phyloP scores from a whole-genome alignment of 2,888 invertebrate species.

The Ormyrus rosae region DNA sequence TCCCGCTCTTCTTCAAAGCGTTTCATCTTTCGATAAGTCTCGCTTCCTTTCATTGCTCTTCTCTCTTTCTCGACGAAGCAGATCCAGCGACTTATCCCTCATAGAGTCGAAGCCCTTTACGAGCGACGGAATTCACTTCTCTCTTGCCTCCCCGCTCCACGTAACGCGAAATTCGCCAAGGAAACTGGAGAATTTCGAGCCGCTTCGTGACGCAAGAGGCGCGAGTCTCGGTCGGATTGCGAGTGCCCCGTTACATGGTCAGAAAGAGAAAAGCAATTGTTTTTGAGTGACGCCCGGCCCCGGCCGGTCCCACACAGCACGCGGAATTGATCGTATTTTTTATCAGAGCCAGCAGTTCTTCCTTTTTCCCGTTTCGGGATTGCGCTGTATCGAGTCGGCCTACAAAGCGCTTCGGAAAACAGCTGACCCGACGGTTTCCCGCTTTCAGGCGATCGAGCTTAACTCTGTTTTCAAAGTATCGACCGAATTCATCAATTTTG shows the following conservation, averaged over 20 bases:
- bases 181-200: slow-evolving; percentile 63
- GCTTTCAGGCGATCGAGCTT: slow-evolving; percentile 7
- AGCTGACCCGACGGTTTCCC: slow-evolving; percentile 37
- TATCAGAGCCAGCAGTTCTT: not conserved
- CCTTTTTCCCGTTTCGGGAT: slow-evolving; percentile 13
- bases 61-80: slow-evolving; percentile 53
- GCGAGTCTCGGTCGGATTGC: slow-evolving; percentile 57
- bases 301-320: slow-evolving; percentile 5
- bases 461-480: slow-evolving; percentile 22
- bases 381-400: slow-evolving; percentile 42
- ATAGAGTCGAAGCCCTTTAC: slow-evolving; percentile 60
- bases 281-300: slow-evolving; percentile 57
- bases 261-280: slow-evolving; percentile 62
- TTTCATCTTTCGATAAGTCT: slow-evolving; percentile 54
- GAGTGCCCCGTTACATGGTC: slow-evolving; percentile 64
- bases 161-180: slow-evolving; percentile 60
- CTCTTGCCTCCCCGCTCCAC: slow-evolving; percentile 45
- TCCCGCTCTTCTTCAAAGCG: not conserved
- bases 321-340: slow-evolving; percentile 39
- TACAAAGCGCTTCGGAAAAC: slow-evolving; percentile 48
- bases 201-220: slow-evolving; percentile 61
- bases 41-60: slow-evolving; percentile 33
- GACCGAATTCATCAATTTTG: no score
- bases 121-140: slow-evolving; percentile 65
- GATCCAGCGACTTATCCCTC: slow-evolving; percentile 60